Evolutionary conservation across 92 coral and sea anemone genomes (phyloP), one percentile per base, ranked within the genome.

Genomic region (Phenganax subtilis): DNA sequence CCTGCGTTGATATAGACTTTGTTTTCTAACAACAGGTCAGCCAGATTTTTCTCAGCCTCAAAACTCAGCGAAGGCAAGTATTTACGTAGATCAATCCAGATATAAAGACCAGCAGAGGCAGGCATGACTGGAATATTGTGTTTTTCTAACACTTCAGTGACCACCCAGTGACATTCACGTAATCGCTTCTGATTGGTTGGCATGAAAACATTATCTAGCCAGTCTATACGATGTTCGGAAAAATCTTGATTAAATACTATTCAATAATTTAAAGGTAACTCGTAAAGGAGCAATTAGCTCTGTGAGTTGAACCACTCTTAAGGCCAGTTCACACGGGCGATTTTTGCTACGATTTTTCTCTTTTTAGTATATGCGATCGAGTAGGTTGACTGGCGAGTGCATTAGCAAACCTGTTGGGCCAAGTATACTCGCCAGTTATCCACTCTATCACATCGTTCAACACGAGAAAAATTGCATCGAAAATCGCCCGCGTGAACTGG

Each of bases 41-140:
- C 88, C 27, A 92, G 83, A 12, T 64, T 71, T 83, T 69, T 54
- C 77, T 94, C 98, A 53, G 85, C 96, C 27, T 89, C 89, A 72
- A 94, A 89, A 12, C 90, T 80, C 28, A 56, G 72, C 2, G 97
- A 75, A 60, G 87, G 84, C 31, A 92, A 78, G 15, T 92, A 47
- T 90, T 88, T 84, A 81, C 94, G 86, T 31, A 93, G 84, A 82
- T 93, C 94, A 31, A 79, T 89, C 98, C 98, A 93, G 20, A 93
- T 54, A 75, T 85, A 93, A 28, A 93, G 90, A 2, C 97, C 97
- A 0, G 92, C 88, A 54, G 87, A 89, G 10, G 89, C 80, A 20
- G 86, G 88, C 15, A 88, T 77, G 75, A 88, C 81, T 17, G 97
- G 94, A n/a, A 91, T 87, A 16, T 75, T 75, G 57, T 84, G 76